These are phyloP conservation scores for Electrona antarctica DNA, from an alignment of 2,113 vertebrate species.

Conservation along the genomic window DNA sequence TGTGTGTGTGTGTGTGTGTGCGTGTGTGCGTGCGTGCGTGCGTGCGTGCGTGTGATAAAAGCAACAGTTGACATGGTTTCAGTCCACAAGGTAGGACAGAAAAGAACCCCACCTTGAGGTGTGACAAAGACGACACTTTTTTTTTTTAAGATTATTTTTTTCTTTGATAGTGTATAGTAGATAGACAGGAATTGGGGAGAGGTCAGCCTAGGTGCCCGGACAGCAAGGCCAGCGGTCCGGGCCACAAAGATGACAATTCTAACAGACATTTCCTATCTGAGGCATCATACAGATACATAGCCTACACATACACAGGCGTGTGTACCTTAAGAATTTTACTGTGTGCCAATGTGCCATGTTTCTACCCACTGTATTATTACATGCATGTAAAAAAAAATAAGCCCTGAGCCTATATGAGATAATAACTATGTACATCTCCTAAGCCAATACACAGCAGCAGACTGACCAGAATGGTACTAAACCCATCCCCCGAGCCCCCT, in stretches of 20 bases:
- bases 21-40: too few relatives aligned
- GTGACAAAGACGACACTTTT: conserved; percentile 65
- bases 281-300: neutral
- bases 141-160: conserved; percentile 10
- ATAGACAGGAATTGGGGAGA: too few relatives aligned
- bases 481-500: conserved; percentile 21
- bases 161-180: too few relatives aligned
- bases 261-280: neutral
- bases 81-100: conserved; percentile 14
- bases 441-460: conserved; percentile 65
- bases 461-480: conserved; percentile 20
- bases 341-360: too few relatives aligned
- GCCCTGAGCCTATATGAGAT: conserved; percentile 35
- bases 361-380: neutral
- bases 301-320: neutral
- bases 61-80: neutral
- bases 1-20: too few relatives aligned
- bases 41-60: too few relatives aligned
- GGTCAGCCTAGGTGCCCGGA: too few relatives aligned
- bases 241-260: too few relatives aligned
- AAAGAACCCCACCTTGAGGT: conserved; percentile 32
- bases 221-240: too few relatives aligned
- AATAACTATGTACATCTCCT: conserved; percentile 49
- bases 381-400: too few relatives aligned
- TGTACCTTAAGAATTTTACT: too few relatives aligned